Evolutionary conservation across 2,888 invertebrate genomes (phyloP).

Genomic region (Melipona bicolor): DNA sequence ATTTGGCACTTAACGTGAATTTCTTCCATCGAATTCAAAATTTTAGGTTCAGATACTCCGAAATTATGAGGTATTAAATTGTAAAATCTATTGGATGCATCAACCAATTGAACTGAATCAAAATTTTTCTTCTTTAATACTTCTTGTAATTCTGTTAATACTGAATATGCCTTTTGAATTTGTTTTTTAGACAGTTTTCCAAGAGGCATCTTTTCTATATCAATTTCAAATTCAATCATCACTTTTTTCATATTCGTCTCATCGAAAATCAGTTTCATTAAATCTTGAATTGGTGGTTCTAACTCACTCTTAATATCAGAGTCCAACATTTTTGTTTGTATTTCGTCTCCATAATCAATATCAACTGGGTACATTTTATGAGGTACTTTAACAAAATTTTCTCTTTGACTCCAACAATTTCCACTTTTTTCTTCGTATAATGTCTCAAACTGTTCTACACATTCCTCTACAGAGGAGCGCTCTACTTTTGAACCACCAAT

Average conservation of each 20-base stretch:
- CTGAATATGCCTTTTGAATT: conserved; percentile 93
- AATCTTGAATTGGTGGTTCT: conserved; percentile 90
- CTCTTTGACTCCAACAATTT: conserved; percentile 90
- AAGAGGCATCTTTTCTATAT: conserved; percentile 98
- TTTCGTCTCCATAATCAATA: conserved; percentile 91
- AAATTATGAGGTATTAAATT: conserved; percentile 98
- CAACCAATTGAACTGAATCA: conserved; percentile 87
- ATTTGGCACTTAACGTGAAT: conserved; percentile 91
- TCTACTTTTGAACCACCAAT: conserved; percentile 92
- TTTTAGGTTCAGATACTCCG: conserved; percentile 92
- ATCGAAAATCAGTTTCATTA: conserved; percentile 95
- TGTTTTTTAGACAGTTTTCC: conserved; percentile 97
- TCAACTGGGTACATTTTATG: conserved; percentile 94
- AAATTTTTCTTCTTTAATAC: conserved; percentile 85
- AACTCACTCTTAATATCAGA: conserved; percentile 89
- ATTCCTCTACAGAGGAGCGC: conserved; percentile 85
- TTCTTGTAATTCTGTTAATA: conserved; percentile 90
- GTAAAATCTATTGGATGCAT: conserved; percentile 96
- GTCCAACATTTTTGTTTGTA: conserved; percentile 83
- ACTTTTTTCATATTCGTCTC: conserved; percentile 95
- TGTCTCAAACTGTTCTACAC: conserved; percentile 87
- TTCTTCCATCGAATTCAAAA: conserved; percentile 90
- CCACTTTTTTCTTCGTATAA: conserved; percentile 92
- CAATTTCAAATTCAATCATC: conserved; percentile 97
- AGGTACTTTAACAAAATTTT: conserved; percentile 89